A percentile compares a stretch with the other conserved stretches of the same genome.
Conservation (phyloP, 1,140 invertebrate genomes). For the Grapholita molesta region DNA sequence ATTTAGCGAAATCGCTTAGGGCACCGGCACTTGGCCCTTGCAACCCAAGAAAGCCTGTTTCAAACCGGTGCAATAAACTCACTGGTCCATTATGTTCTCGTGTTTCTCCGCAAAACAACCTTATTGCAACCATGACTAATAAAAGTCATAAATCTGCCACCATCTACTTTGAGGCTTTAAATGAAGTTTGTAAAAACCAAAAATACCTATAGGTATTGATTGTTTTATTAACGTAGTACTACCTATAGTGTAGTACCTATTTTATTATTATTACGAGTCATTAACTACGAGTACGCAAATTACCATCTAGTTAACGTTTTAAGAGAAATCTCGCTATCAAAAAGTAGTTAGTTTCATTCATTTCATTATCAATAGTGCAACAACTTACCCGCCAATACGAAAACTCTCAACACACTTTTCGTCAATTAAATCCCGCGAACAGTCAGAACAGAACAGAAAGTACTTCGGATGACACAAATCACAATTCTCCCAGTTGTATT, state of each 20-base stretch:
- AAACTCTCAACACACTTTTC: not conserved
- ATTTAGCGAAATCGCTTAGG: not conserved
- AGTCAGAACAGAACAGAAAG: not conserved
- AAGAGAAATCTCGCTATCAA: no score
- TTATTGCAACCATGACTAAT: not conserved
- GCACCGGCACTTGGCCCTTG: slow-evolving; percentile 1
- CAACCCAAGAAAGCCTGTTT: slow-evolving; percentile 1
- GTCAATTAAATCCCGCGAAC: not conserved
- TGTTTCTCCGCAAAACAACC: not conserved
- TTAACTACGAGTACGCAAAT: no score
- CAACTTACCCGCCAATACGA: slow-evolving; percentile 30
- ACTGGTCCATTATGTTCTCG: not conserved
- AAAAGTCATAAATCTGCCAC: not conserved
- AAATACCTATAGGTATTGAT: not conserved
- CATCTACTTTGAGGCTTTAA: no score
- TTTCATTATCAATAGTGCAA: not conserved
- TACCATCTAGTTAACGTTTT: no score
- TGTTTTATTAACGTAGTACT: not conserved
- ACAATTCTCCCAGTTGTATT: not conserved
- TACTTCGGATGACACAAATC: not conserved
- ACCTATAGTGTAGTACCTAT: no score
- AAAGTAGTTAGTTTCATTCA: not conserved
- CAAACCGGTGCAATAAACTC: slow-evolving; percentile 1
- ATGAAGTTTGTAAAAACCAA: no score
- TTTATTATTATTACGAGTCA: no score